A percentile compares a stretch with the other conserved stretches of the same genome.
phyloP scores from a whole-genome alignment of 2,113 vertebrate genomes.

The Numenius arquata region DNA sequence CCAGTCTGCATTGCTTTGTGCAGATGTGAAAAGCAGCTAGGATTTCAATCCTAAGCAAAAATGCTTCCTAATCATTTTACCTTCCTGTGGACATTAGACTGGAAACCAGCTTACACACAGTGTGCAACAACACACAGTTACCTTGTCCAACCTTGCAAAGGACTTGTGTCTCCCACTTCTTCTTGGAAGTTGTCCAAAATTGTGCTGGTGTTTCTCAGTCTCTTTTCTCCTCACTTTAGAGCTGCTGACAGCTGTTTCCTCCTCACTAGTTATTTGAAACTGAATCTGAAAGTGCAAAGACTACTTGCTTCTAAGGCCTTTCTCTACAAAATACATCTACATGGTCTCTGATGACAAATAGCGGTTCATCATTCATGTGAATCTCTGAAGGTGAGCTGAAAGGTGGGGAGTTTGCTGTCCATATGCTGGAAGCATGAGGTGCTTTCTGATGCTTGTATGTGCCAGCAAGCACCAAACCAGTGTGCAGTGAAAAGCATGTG shows the following conservation, averaged over 20 bases:
- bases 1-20: neutral
- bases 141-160: neutral
- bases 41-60: neutral
- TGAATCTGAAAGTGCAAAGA: neutral
- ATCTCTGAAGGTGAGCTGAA: neutral
- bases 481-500: fast-evolving
- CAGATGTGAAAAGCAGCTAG: neutral
- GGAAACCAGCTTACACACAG: neutral
- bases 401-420: neutral
- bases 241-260: slow-evolving; percentile 4
- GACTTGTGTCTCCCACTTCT: neutral
- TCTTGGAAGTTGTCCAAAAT: neutral
- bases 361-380: neutral
- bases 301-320: neutral
- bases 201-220: neutral
- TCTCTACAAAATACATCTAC: neutral
- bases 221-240: neutral
- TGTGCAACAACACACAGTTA: neutral
- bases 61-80: neutral
- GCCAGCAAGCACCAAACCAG: neutral
- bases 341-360: neutral
- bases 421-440: neutral
- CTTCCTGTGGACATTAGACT: neutral
- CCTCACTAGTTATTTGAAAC: neutral
- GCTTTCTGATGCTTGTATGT: neutral